Percentiles rank a stretch among this genome's conserved stretches.
phyloP scores from a whole-genome alignment of 2,113 vertebrate genomes.

The Cavia aperea region DNA sequence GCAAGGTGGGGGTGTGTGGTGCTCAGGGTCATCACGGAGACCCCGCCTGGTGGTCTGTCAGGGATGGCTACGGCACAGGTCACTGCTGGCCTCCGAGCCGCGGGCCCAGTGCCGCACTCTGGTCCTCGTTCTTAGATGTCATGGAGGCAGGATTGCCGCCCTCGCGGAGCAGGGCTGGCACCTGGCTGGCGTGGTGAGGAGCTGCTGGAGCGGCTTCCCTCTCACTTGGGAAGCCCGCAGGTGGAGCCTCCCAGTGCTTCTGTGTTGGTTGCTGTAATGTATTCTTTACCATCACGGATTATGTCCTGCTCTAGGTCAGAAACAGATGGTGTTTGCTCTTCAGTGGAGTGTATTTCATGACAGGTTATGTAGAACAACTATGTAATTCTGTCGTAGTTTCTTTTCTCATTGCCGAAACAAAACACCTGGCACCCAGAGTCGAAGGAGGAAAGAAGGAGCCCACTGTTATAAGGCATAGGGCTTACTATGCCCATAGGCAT shows the following conservation, averaged over 20 bases:
- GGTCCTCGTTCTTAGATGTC: not conserved
- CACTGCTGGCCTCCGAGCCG: not conserved
- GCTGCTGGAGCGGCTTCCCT: not conserved
- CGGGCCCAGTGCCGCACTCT: not conserved
- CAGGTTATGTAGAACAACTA: not conserved
- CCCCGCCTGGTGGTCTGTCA: not conserved
- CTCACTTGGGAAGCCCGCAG: not conserved
- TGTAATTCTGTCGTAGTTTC: not conserved
- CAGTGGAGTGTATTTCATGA: not conserved
- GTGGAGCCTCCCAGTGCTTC: not conserved
- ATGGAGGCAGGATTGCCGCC: not conserved
- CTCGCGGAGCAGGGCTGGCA: not conserved
- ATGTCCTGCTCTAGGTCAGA: not conserved
- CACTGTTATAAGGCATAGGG: too few species aligned
- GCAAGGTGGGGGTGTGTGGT: not conserved
- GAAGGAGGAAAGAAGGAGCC: too few species aligned
- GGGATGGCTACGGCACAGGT: not conserved
- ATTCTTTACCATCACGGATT: not conserved
- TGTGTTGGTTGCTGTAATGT: not conserved
- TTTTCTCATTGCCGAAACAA: not conserved
- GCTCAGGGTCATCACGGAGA: not conserved
- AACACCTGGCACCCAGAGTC: not conserved
- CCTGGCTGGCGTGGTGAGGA: not conserved
- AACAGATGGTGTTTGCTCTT: constrained; percentile 17
- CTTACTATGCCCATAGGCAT: not conserved